Conservation (phyloP, 2,113 vertebrate species). For the Aleadryas rufinucha region DNA sequence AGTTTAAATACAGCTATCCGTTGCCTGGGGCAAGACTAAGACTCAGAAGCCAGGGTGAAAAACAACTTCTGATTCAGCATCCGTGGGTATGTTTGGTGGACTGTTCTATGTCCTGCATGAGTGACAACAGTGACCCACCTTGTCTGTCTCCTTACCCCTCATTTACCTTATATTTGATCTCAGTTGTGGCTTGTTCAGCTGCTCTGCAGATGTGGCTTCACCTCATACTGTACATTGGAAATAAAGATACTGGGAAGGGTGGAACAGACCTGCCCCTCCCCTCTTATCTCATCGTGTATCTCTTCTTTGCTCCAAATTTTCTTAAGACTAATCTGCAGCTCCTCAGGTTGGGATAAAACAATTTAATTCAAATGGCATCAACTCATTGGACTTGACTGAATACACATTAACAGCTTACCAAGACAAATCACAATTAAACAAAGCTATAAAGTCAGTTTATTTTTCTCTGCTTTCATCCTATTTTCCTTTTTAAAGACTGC, state of each 20-base stretch:
- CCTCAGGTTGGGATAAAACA: neutral
- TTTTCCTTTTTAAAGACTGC: neutral
- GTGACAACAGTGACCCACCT: neutral
- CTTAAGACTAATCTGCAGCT: neutral
- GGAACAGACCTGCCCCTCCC: neutral
- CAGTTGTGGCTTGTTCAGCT: neutral
- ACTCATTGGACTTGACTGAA: neutral
- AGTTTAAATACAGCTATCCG: neutral
- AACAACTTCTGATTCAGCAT: conserved; percentile 15
- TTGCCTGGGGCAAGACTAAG: neutral
- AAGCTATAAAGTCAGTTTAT: neutral
- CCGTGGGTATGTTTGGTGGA: neutral
- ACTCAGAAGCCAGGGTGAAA: neutral
- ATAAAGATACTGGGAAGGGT: neutral
- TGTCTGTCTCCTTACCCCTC: neutral
- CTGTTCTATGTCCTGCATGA: neutral
- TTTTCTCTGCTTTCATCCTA: neutral
- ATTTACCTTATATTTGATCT: neutral
- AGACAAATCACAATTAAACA: neutral
- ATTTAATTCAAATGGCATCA: neutral
- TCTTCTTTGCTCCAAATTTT: conserved; percentile 26
- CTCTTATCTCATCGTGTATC: neutral
- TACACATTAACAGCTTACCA: neutral
- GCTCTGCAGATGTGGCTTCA: neutral
- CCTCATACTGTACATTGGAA: neutral